phyloP scores from a whole-genome alignment of 2,888 invertebrate species.

The Crossocerus cetratus region DNA sequence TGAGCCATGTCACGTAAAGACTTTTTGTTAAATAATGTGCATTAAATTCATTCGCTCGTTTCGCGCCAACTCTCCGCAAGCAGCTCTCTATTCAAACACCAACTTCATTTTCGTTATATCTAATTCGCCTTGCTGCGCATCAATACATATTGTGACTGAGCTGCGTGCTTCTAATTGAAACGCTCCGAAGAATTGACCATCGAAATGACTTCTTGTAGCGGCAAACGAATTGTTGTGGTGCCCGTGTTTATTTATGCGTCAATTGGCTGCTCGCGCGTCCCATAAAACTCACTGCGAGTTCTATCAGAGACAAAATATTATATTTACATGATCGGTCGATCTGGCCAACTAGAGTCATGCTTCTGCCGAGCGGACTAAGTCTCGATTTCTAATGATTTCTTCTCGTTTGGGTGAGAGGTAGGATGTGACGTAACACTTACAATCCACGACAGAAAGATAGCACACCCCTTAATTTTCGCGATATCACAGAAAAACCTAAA shows the following conservation, averaged over 20 bases:
- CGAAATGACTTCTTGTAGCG: neutral
- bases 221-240: too few relatives aligned
- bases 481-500: too few relatives aligned
- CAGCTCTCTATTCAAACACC: neutral
- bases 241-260: too few relatives aligned
- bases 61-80: neutral
- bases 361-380: constrained; percentile 60
- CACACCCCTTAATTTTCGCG: too few relatives aligned
- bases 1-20: constrained; percentile 30
- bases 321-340: constrained; percentile 32
- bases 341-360: constrained; percentile 27
- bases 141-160: too few relatives aligned
- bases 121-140: neutral
- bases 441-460: too few relatives aligned
- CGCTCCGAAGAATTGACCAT: too few relatives aligned
- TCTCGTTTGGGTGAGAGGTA: constrained; percentile 47
- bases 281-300: too few relatives aligned
- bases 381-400: constrained; percentile 44
- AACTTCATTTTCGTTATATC: neutral
- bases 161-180: too few relatives aligned
- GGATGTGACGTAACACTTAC: constrained; percentile 48
- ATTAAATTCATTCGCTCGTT: constrained; percentile 26
- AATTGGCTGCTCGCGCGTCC: too few relatives aligned
- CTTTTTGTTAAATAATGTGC: constrained; percentile 22
- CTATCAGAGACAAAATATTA: neutral